phyloP scores from a whole-genome alignment of 2,113 vertebrate genomes.

The Xenopus laevis region DNA sequence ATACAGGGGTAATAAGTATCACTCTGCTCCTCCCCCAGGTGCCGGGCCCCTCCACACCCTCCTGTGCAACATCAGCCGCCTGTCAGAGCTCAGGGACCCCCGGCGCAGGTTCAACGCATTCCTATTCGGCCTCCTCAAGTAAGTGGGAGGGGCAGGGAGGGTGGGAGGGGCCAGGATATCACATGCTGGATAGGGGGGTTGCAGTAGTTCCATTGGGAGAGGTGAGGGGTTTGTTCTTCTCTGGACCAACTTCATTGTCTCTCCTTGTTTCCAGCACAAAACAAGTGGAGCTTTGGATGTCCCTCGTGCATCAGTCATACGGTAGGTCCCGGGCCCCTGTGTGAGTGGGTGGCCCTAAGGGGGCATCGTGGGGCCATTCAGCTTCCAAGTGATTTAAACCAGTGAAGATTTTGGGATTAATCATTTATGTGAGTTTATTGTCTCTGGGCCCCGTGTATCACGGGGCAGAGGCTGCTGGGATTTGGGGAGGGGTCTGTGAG shows the following conservation, averaged over 20 bases:
- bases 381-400: too few relatives aligned
- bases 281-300: constrained; percentile 85
- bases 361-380: too few relatives aligned
- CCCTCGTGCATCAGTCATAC: constrained; percentile 77
- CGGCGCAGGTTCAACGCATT: constrained; percentile 90
- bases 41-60: constrained; percentile 69
- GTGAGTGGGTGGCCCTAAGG: too few relatives aligned
- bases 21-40: constrained; percentile 59
- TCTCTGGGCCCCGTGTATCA: too few relatives aligned
- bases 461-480: too few relatives aligned
- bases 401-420: too few relatives aligned
- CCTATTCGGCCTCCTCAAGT: constrained; percentile 91
- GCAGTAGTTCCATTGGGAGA: not conserved
- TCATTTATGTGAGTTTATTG: too few relatives aligned
- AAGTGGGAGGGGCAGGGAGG: constrained; percentile 48
- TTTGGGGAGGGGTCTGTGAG: too few relatives aligned
- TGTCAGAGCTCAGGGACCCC: constrained; percentile 76
- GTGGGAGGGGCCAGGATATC: not conserved
- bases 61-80: constrained; percentile 72
- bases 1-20: not conserved
- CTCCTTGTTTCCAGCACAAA: constrained; percentile 67
- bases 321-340: not conserved
- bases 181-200: too few relatives aligned
- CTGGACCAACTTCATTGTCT: accelerated
- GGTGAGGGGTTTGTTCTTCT: too few relatives aligned